Conservation (phyloP, 2,113 vertebrate species). For the Podocnemis expansa region DNA sequence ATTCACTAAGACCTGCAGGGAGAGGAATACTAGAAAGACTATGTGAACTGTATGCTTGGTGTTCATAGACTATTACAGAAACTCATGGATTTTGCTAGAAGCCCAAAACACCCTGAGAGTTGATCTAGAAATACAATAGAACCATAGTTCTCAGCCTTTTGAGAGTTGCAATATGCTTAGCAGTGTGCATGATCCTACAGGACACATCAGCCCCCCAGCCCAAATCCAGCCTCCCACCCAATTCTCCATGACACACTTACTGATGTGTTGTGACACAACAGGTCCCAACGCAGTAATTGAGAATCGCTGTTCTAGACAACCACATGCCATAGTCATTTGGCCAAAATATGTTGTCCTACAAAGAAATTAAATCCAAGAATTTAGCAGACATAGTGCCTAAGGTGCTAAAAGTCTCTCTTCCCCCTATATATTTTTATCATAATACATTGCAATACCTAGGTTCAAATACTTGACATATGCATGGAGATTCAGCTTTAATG, state of each 20-base stretch:
- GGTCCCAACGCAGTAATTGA: too few species aligned
- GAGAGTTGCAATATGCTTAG: too few species aligned
- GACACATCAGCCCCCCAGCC: too few species aligned
- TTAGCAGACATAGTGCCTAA: fast-evolving
- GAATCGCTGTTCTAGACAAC: background rate
- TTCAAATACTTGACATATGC: background rate
- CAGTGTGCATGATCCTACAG: too few species aligned
- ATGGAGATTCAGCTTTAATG: background rate
- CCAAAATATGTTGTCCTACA: background rate
- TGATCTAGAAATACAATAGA: background rate
- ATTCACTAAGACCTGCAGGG: background rate
- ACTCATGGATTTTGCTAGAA: background rate
- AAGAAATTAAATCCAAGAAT: background rate
- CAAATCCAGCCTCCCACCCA: too few species aligned
- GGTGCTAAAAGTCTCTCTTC: fast-evolving
- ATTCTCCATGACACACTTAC: too few species aligned
- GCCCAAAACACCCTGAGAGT: background rate
- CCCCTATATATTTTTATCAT: background rate
- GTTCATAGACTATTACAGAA: background rate
- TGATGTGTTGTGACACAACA: too few species aligned
- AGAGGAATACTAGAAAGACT: background rate
- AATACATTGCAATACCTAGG: background rate
- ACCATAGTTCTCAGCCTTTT: too few species aligned
- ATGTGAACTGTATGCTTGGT: background rate
- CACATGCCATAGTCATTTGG: background rate